Base-by-base conservation (phyloP, 2,888 invertebrate species). In the Spisula solida region DNA sequence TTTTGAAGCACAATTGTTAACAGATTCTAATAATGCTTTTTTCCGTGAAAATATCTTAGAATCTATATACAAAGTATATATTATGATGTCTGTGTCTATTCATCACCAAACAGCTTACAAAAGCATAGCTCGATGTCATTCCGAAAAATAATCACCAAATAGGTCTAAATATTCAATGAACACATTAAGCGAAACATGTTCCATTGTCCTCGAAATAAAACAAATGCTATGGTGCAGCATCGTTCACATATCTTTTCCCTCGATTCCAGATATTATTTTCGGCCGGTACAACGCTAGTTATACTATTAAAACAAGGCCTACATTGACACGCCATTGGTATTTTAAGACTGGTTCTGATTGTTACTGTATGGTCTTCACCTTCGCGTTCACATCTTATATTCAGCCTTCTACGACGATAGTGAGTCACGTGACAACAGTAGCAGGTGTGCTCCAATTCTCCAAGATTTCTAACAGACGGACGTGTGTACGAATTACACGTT, bases 381-480 rank as follows among this genome's bases (percentile, higher is more conserved):
- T 16, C 20, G 16, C 41, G 10, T 18, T 85, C 85, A 70, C 91
- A 91, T 18, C 10, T 31, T 8, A 92, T 55, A 0, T n/a, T 14
- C 12, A 88, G 60, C 12, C 82, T 81, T n/a, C 70, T 81, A 25
- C 41, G 31, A 16, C 70, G 75, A 16, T 75, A 47, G 4, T 66
- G 60, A 51, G 84, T 87, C 16, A 81, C 90, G 47, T 90, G 85
- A 84, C 92, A 92, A 79, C 92, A 92, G 78, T 90, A 88, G 75
- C 92, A 92, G 18, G 86, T 88, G 1, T 88, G 81, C 81, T 92
- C 91, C 41, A 92, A 86, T 29, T 86, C 81, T 41, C 87, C 90
- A 1, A 87, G 89, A 25, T 85, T 29, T 18, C 85, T 60, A 4
- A 75, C 29, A 41, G 91, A 91, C 0, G 92, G 92, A 12, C 88